Evolutionary conservation across 2,797 vertebrate species (phyloP).

Genomic region (Centropyge bicolor): DNA sequence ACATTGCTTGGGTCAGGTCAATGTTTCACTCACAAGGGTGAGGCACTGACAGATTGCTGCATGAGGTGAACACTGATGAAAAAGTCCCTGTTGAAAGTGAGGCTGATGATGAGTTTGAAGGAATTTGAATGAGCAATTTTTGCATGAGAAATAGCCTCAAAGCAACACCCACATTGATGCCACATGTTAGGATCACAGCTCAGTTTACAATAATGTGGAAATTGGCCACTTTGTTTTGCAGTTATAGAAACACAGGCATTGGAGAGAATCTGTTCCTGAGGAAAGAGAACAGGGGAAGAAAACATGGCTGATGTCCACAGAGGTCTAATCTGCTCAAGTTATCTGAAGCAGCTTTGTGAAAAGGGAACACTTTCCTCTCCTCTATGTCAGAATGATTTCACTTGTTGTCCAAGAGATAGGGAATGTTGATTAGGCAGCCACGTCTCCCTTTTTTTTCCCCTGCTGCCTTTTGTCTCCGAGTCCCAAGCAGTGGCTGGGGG

Average conservation of each 20-base stretch:
- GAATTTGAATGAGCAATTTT: conserved; percentile 52
- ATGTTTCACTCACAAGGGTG: conserved; percentile 57
- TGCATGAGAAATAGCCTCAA: conserved; percentile 33
- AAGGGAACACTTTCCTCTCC: conserved; percentile 1
- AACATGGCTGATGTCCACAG: not conserved
- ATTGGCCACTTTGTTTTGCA: not conserved
- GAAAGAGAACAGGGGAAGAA: conserved; percentile 24
- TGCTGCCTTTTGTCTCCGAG: conserved; percentile 75
- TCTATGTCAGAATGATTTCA: conserved; percentile 48
- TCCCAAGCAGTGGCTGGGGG: conserved; percentile 66
- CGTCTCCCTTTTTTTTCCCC: conserved; percentile 60
- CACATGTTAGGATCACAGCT: not conserved
- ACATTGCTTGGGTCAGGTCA: conserved; percentile 42
- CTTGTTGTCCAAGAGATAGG: conserved; percentile 54
- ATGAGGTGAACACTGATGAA: not conserved
- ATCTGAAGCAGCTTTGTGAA: not conserved
- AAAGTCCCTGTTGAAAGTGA: conserved; percentile 12
- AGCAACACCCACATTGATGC: not conserved
- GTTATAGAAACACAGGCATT: not conserved
- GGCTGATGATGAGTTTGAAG: conserved; percentile 38
- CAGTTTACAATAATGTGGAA: not conserved
- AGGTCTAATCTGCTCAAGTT: conserved; percentile 12
- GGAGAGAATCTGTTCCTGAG: not conserved
- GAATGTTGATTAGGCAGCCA: conserved; percentile 66
- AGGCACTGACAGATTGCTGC: not conserved